Percentiles rank a stretch among this genome's conserved stretches.
Conservation (phyloP, 1,140 invertebrate genomes). For the Archivesica marissinica region DNA sequence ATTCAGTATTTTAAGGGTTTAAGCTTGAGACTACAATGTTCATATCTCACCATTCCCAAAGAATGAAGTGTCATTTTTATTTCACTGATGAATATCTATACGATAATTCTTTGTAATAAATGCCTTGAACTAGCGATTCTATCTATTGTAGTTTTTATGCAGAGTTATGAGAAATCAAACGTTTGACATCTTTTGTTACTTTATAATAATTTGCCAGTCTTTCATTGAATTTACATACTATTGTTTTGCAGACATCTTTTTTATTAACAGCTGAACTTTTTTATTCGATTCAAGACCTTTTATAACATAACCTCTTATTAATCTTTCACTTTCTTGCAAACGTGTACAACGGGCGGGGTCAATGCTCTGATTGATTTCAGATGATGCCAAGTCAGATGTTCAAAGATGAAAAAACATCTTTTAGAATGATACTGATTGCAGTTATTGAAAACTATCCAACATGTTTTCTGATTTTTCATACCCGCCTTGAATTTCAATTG, state of each 20-base stretch:
- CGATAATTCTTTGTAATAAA: too few relatives aligned
- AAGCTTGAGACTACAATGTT: too few relatives aligned
- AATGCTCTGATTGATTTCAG: conserved; percentile 7
- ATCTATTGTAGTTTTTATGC: too few relatives aligned
- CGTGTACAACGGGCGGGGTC: conserved; percentile 15
- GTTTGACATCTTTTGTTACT: neutral
- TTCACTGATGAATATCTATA: too few relatives aligned
- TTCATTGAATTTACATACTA: conserved; percentile 31
- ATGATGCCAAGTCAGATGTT: conserved; percentile 14
- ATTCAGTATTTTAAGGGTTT: too few relatives aligned
- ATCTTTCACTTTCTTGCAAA: conserved; percentile 12
- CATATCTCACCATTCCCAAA: too few relatives aligned
- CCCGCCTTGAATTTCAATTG: neutral
- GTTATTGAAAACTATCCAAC: neutral
- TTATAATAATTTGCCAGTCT: conserved; percentile 6
- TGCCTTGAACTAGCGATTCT: too few relatives aligned
- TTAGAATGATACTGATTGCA: conserved; percentile 1
- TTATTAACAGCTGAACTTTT: conserved; percentile 1
- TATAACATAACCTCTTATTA: conserved; percentile 15
- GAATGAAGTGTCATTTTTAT: too few relatives aligned
- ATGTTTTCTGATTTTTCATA: conserved; percentile 12
- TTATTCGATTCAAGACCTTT: conserved; percentile 3
- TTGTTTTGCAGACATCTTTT: conserved; percentile 7
- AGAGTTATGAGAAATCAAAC: too few relatives aligned
- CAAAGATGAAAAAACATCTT: neutral